phyloP scores from a whole-genome alignment of 2,113 vertebrate genomes.

The Pseudorasbora parva region DNA sequence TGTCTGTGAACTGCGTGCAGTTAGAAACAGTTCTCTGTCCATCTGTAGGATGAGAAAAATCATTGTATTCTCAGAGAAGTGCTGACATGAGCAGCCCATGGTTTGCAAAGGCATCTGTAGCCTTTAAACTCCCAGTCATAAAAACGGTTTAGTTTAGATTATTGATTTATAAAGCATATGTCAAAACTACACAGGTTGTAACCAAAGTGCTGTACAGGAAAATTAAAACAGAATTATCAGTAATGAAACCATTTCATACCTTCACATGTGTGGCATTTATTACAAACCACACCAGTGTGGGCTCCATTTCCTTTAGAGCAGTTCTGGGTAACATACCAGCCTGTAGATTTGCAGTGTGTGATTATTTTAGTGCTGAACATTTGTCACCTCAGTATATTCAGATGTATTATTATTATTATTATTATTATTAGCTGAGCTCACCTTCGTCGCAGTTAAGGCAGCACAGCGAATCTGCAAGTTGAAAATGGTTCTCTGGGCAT shows the following conservation, averaged over 20 bases:
- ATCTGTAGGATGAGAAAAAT: not conserved
- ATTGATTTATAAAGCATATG: no score
- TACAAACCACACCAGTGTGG: not conserved
- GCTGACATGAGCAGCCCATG: no score
- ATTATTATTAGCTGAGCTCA: not conserved
- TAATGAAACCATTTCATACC: not conserved
- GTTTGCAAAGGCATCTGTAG: not conserved
- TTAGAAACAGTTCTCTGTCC: not conserved
- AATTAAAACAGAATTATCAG: no score
- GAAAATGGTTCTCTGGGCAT: not conserved
- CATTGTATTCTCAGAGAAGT: not conserved
- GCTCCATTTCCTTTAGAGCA: not conserved
- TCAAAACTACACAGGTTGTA: no score
- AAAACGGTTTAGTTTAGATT: not conserved
- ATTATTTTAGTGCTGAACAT: not conserved
- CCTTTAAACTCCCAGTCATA: not conserved
- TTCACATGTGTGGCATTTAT: not conserved
- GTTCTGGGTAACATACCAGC: not conserved
- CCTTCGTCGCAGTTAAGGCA: not conserved
- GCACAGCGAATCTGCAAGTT: not conserved
- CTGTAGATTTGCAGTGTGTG: not conserved
- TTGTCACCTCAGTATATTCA: not conserved
- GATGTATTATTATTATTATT: not conserved
- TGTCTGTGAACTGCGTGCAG: slow-evolving; percentile 17
- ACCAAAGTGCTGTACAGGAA: no score